Evolutionary conservation across 2,113 vertebrate genomes (phyloP), one percentile per base, ranked within the genome.

Genomic region (Corythornis vintsioides): DNA sequence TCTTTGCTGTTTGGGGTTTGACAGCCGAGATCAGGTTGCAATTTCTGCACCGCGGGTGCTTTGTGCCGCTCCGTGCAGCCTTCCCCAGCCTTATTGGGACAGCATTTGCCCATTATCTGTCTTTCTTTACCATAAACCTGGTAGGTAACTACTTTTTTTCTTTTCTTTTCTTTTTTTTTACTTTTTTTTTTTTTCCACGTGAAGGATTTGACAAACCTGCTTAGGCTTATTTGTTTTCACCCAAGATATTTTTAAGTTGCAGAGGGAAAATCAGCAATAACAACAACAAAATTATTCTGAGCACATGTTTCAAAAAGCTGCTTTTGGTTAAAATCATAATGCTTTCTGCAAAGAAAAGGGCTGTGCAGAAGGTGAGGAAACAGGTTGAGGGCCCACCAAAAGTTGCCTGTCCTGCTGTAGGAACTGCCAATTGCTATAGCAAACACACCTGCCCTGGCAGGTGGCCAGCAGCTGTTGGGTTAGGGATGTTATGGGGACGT

Each of bases 301-400:
- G 65, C 20, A 28, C 0, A 0, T 1, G 0, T 20, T 83, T 80
- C 31, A 8, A 53, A 74, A 75, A 59, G 40, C 3, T 1, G 2
- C 1, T 0, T 76, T 61, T 69, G 40, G 22, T 53, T 31, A n/a
- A 61, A 76, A 57, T 12, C 26, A 35, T 45, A 11, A 47, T 9
- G 13, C 3, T 45, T 65, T 38, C 56, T 57, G 47, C 33, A 45
- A 31, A 50, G 50, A 33, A 52, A 75, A 80, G 15, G 11, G 19
- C 45, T 65, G 11, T 38, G 45, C 14, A 40, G 50, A 90, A 76
- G 31, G 42, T 21, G 16, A 73, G 6, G 11, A 43, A 75, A 31
- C 8, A 15, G n/a, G 6, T 2, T 21, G 45, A 61, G 20, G 11
- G 10, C 8, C 10, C 40, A 43, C 22, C 10, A 7, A 29, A 55